Evolutionary conservation across 1,140 invertebrate genomes (phyloP).

Genomic region (Teleogryllus occipitalis): DNA sequence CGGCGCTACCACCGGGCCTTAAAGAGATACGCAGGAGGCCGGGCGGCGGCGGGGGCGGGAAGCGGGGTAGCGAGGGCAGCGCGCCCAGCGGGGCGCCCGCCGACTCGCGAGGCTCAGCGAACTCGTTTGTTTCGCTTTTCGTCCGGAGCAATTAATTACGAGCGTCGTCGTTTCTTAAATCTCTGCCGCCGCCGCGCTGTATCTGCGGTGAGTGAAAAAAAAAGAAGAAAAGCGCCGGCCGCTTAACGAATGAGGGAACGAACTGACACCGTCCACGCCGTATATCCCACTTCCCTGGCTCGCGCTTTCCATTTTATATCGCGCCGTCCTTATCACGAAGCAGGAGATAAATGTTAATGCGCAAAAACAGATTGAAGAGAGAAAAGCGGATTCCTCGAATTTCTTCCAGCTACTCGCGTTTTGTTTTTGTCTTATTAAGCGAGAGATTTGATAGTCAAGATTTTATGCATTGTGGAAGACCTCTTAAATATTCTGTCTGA

Average conservation of each 20-base stretch:
- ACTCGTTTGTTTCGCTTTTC: neutral
- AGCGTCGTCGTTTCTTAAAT: neutral
- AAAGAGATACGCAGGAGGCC: too few relatives aligned
- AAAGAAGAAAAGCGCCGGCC: neutral
- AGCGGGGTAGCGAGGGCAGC: too few relatives aligned
- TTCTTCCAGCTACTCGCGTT: too few relatives aligned
- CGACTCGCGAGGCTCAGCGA: neutral
- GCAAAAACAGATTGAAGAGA: neutral
- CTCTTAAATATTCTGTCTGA: too few relatives aligned
- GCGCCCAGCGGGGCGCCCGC: too few relatives aligned
- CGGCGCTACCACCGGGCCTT: too few relatives aligned
- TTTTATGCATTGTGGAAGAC: too few relatives aligned
- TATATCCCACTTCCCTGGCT: neutral
- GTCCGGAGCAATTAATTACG: neutral
- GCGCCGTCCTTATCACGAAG: neutral
- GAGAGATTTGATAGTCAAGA: too few relatives aligned
- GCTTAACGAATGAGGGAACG: neutral
- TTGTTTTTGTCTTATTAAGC: too few relatives aligned
- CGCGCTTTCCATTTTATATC: neutral
- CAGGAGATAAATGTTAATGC: neutral
- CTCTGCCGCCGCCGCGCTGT: neutral
- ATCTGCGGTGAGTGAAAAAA: neutral
- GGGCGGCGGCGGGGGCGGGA: too few relatives aligned
- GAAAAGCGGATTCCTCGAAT: too few relatives aligned
- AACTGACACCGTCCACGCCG: neutral